phyloP scores from a whole-genome alignment of 2,797 vertebrate genomes.

The Pantherophis alleghaniensis region DNA sequence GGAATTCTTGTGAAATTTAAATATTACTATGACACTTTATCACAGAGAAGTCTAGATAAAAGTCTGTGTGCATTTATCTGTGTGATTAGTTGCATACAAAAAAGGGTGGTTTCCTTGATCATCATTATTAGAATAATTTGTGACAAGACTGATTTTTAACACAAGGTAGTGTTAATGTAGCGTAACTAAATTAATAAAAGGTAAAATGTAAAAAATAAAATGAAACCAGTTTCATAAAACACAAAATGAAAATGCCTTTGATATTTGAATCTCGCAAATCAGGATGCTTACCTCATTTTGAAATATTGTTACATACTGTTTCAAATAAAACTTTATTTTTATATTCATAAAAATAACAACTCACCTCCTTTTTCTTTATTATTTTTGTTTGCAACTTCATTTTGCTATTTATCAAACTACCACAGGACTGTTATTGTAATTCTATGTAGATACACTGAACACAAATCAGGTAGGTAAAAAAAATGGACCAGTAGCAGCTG shows the following conservation, averaged over 20 bases:
- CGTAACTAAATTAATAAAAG: not conserved
- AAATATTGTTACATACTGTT: slow-evolving; percentile 8
- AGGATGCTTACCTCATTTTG: slow-evolving; percentile 11
- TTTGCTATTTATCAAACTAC: not conserved
- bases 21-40: not conserved
- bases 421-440: too few relatives aligned
- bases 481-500: not conserved
- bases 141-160: not conserved
- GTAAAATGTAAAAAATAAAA: not conserved
- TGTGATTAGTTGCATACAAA: not conserved
- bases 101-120: not conserved
- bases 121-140: not conserved
- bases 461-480: not conserved
- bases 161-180: not conserved
- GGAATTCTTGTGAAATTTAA: not conserved
- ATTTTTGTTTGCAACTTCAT: not conserved
- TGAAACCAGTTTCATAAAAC: not conserved
- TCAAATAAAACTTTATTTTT: not conserved
- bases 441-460: not conserved
- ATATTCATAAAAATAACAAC: not conserved
- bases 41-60: not conserved
- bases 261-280: not conserved
- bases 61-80: not conserved
- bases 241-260: not conserved
- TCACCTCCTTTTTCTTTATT: not conserved